These are phyloP conservation scores for Psylliodes chrysocephalus DNA, from an alignment of 2,888 invertebrate genomes.

Conservation along the genomic window DNA sequence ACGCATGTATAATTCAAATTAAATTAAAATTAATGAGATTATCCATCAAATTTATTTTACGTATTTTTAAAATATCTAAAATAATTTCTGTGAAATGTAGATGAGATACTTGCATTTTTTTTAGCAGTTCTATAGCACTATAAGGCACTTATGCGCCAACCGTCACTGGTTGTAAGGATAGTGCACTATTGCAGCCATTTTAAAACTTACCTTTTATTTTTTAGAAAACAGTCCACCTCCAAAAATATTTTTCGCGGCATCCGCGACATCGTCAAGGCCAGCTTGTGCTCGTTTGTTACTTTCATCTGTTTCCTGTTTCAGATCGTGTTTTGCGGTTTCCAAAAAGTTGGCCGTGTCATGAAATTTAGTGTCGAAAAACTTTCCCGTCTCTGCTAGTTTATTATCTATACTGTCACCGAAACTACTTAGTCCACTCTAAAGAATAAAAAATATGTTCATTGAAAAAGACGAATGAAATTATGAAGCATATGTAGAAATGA, in stretches of 20 bases:
- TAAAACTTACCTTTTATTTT: conserved; percentile 34
- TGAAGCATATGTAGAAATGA: too few species aligned
- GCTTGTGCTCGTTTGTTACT: conserved; percentile 49
- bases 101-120: too few species aligned
- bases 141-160: too few species aligned
- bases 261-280: conserved; percentile 48
- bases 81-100: too few species aligned
- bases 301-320: conserved; percentile 44
- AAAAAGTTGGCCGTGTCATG: conserved; percentile 35
- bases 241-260: conserved; percentile 47
- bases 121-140: too few species aligned
- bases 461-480: too few species aligned
- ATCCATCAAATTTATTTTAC: too few species aligned
- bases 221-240: conserved; percentile 46
- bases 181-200: not conserved
- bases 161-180: too few species aligned
- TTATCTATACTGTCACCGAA: conserved; percentile 42
- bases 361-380: conserved; percentile 42
- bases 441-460: too few species aligned
- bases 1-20: not conserved
- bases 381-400: conserved; percentile 43
- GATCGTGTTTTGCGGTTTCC: conserved; percentile 37
- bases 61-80: too few species aligned
- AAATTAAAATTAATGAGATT: too few species aligned
- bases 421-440: conserved; percentile 33